Base-by-base conservation (phyloP, 2,797 vertebrate genomes). In the Clarias pachynema region DNA sequence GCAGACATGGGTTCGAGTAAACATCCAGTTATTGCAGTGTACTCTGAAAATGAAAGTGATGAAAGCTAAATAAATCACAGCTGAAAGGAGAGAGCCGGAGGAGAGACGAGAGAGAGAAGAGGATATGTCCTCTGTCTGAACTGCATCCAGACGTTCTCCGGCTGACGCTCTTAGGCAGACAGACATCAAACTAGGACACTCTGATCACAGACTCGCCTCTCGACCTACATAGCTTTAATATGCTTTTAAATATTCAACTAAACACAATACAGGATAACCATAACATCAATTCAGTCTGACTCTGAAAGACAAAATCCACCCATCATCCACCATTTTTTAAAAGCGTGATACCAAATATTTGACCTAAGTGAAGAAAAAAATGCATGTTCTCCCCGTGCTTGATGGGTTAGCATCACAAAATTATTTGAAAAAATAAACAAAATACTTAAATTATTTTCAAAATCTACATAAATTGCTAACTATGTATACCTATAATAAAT, bases 81-180 rank as follows among this genome's bases (percentile, higher is more conserved):
- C n/a, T 86, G 69, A 83, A 77, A 4, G 59, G 20, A 22, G 34
- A 31, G 40, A 4, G 34, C 56, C 57, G 31, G 60, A 22, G 60
- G 40, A 79, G 70, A 77, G 40, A 49, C 12, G 12, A 49, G 44
- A 53, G 68, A 74, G 49, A 26, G n/a, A 80, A 14, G 24, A 70
- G n/a, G 72, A 82, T 34, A 65, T 34, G 80, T 81, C 80, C 83
- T 88, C 80, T 16, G 70, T 37, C 57, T 87, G 86, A 89, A 86
- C 86, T 49, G 16, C 4, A 73, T 31, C 29, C 29, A 62, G 20
- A 57, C 16, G 2, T 24, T 74, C 75, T 31, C 60, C 8, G 14
- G 77, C 24, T 34, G 53, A 63, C 56, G 62, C 62, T 29, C 57
- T 79, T 0, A 72, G 57, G 59, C 65, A 72, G n/a, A 34, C 59